Percentiles rank a stretch among this genome's conserved stretches.
Conservation (phyloP, 1,140 invertebrate genomes). For the Danaus plexippus region DNA sequence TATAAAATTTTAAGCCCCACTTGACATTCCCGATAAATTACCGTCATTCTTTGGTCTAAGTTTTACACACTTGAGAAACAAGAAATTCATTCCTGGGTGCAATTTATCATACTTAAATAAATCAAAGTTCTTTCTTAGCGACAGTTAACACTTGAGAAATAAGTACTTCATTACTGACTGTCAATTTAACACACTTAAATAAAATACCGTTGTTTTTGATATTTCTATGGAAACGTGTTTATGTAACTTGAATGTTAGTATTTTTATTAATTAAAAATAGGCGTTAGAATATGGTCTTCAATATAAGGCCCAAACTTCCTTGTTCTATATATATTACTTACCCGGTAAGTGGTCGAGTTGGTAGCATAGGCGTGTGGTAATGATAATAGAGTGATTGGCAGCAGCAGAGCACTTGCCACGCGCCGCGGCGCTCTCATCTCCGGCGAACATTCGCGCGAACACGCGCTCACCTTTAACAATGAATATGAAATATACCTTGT, state of each 20-base stretch:
- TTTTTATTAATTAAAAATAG: constrained; percentile 1
- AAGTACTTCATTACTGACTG: too few relatives aligned
- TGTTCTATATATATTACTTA: constrained; percentile 22
- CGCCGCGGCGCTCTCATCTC: constrained; percentile 64
- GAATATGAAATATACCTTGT: constrained; percentile 4
- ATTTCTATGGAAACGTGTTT: too few relatives aligned
- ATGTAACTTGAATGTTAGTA: not conserved
- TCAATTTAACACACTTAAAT: too few relatives aligned
- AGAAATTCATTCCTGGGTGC: too few relatives aligned
- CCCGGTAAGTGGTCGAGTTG: constrained; percentile 54
- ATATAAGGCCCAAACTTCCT: not conserved
- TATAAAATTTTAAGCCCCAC: too few relatives aligned
- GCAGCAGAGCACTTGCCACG: constrained; percentile 62
- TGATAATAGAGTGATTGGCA: constrained; percentile 54
- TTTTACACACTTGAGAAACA: too few relatives aligned
- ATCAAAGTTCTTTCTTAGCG: too few relatives aligned
- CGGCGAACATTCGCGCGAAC: constrained; percentile 55
- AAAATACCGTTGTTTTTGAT: too few relatives aligned
- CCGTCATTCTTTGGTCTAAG: too few relatives aligned
- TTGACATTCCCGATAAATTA: too few relatives aligned
- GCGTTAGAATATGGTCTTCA: not conserved
- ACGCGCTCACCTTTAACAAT: constrained; percentile 37
- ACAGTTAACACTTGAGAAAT: too few relatives aligned
- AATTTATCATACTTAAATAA: too few relatives aligned
- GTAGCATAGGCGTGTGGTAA: constrained; percentile 37